Conservation (phyloP, 2,113 vertebrate genomes). For the Chiloscyllium plagiosum region DNA sequence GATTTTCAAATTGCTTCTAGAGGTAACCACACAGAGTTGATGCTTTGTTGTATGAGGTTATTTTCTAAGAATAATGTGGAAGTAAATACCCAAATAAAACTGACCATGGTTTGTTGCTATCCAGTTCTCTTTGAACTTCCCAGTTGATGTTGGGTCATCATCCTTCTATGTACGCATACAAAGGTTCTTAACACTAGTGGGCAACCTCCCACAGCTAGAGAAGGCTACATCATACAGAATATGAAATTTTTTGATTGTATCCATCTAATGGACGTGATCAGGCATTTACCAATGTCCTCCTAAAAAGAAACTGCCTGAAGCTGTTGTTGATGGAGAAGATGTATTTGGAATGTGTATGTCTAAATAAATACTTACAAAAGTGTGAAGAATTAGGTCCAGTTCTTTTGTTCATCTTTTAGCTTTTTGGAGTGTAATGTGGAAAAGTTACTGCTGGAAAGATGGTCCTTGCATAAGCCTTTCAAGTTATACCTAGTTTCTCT, state of each 20-base stretch:
- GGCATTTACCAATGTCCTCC: background rate
- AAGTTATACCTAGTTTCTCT: constrained; percentile 31
- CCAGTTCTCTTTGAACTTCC: background rate
- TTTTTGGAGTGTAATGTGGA: background rate
- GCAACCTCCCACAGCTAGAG: background rate
- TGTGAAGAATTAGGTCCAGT: background rate
- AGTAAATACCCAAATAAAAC: background rate
- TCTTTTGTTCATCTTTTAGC: background rate
- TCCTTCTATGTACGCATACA: background rate
- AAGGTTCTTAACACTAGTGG: background rate
- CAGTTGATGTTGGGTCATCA: background rate
- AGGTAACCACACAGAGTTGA: background rate
- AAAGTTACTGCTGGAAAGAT: background rate
- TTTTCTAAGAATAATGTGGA: background rate
- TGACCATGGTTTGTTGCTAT: background rate
- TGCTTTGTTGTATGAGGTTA: background rate
- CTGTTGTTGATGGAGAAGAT: background rate
- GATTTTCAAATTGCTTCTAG: background rate
- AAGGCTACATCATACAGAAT: background rate
- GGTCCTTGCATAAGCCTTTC: background rate
- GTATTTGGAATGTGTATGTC: background rate
- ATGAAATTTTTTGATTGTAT: background rate
- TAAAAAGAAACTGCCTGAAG: background rate
- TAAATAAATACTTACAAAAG: background rate
- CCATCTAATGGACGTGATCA: background rate